Conservation (phyloP, 2,888 invertebrate species). For the Endomychus coccineus region DNA sequence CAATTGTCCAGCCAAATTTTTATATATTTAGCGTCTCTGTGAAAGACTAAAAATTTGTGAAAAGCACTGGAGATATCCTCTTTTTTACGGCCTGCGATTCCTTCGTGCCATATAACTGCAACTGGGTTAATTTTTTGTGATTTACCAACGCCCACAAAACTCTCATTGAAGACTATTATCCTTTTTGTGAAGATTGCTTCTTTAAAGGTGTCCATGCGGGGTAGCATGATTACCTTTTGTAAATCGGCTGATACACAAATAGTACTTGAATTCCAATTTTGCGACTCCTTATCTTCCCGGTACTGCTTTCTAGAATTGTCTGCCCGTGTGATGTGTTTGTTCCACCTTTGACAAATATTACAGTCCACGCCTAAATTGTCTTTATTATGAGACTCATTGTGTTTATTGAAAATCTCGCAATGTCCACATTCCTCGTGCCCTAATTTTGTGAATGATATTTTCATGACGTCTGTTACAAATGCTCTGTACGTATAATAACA, state of each 20-base stretch:
- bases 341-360: constrained; percentile 3
- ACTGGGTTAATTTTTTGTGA: constrained; percentile 12
- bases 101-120: constrained; percentile 30
- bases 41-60: constrained; percentile 14
- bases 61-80: constrained; percentile 24
- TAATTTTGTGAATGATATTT: constrained; percentile 11
- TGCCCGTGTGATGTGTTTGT: not conserved
- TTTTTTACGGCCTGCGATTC: constrained; percentile 30
- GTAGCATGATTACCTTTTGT: constrained; percentile 20
- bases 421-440: constrained; percentile 8
- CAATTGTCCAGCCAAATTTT: constrained; percentile 22
- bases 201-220: constrained; percentile 22
- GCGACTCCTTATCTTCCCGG: not conserved
- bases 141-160: constrained; percentile 25
- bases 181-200: constrained; percentile 20
- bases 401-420: constrained; percentile 5
- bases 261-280: not conserved
- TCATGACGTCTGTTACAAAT: constrained; percentile 4
- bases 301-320: not conserved
- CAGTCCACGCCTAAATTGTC: not conserved
- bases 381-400: constrained; percentile 3
- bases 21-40: constrained; percentile 15
- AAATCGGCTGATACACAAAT: constrained; percentile 4
- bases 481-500: constrained; percentile 9
- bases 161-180: constrained; percentile 23